These are phyloP conservation scores for Biston betularia DNA, from an alignment of 2,888 invertebrate genomes.

Conservation along the genomic window DNA sequence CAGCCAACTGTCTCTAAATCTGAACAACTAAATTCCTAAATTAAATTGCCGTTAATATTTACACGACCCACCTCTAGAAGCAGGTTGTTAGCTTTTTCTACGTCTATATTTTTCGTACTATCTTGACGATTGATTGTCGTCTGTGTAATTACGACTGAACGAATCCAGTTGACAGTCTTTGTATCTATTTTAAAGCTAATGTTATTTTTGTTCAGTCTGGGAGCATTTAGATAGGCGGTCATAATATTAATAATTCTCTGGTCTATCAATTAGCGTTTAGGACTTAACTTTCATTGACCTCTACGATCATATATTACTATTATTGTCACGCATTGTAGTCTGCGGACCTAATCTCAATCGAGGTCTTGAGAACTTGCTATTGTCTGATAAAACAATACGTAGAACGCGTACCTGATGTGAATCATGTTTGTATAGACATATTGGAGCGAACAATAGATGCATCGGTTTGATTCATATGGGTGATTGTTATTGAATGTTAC, in stretches of 20 bases:
- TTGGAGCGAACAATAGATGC: constrained; percentile 46
- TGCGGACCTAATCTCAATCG: constrained; percentile 43
- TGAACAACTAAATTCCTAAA: constrained; percentile 24
- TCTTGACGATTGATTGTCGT: neutral
- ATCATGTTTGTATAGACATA: constrained; percentile 24
- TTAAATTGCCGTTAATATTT: constrained; percentile 6
- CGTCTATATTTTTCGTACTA: neutral
- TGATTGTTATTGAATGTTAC: constrained; percentile 64
- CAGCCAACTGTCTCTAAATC: constrained; percentile 47
- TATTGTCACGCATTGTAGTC: constrained; percentile 47
- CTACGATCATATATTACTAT: constrained; percentile 36
- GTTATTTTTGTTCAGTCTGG: neutral
- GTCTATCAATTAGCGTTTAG: constrained; percentile 14
- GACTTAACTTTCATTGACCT: constrained; percentile 37
- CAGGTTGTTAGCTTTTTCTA: neutral
- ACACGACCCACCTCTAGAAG: neutral
- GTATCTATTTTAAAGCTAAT: neutral
- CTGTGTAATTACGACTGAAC: neutral
- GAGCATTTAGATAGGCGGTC: neutral
- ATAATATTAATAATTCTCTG: neutral
- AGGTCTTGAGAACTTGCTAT: constrained; percentile 44
- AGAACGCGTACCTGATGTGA: constrained; percentile 31
- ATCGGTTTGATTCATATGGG: constrained; percentile 49
- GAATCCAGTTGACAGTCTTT: neutral
- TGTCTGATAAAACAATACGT: constrained; percentile 47